Base-by-base conservation (phyloP, 2,113 vertebrate genomes). In the Zapornia atra region DNA sequence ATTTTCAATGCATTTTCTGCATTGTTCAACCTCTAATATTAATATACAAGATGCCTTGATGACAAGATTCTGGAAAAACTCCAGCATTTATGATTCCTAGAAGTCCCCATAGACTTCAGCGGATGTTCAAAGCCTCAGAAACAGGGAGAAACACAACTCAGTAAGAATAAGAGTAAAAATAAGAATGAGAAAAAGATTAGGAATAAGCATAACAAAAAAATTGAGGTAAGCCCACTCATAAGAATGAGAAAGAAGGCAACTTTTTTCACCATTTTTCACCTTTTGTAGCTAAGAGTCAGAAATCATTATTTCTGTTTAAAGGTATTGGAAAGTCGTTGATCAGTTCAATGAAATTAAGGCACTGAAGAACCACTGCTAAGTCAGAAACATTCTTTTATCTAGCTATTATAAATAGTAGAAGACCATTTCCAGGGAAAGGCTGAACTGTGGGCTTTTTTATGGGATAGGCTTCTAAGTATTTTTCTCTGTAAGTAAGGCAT, bases 401-500 rank as follows among this genome's bases (percentile, higher is more conserved):
- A 86, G 59, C 71, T 94, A 7, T 46, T 84, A 6, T 57, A 78
- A 72, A 25, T 56, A 90, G 42, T 81, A 92, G 40, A 96, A 95
- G 76, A 66, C 36, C 75, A 44, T 75, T 92, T 84, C 38, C 66
- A 71, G 42, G 18, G 33, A 79, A 93, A 93, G 56, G 16, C 63
- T 86, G 94, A 91, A 88, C 83, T 90, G 38, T 38, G 56, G 60
- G 22, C 22, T 57, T 15, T 90, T 81, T 84, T 69, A 31, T 34
- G 64, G 88, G 88, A 63, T 54, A 16, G 36, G 25, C 11, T 4
- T 82, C 36, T 82, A 92, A 92, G 93, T 57, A 61, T 77, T 84
- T 89, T 89, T 92, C 83, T 96, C 90, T 95, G 72, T 92, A 66
- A 72, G 88, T 79, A 94, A 84, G 61, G 46, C 61, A 88, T 94